A percentile compares a stretch with the other conserved stretches of the same genome.
Conservation (phyloP, 2,888 invertebrate species). For the Latrodectus elegans region DNA sequence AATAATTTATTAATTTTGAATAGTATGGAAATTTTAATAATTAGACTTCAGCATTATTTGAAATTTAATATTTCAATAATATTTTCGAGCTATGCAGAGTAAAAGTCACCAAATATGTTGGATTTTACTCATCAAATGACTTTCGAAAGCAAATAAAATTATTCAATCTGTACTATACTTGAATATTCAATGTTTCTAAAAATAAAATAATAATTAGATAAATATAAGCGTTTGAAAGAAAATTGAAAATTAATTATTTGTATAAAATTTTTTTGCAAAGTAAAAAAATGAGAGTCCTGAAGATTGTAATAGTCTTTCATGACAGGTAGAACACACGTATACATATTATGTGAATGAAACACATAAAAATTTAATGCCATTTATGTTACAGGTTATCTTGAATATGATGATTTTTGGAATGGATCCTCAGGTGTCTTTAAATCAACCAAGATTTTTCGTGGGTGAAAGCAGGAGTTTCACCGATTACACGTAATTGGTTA, state of each 20-base stretch:
- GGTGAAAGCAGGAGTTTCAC: constrained; percentile 2
- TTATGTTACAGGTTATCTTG: constrained; percentile 70
- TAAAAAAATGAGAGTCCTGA: too few relatives aligned
- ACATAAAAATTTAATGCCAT: background rate
- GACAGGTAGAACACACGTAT: too few relatives aligned
- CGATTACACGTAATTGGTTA: background rate
- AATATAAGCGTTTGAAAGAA: too few relatives aligned
- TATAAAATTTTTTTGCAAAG: too few relatives aligned
- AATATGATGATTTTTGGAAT: constrained; percentile 69
- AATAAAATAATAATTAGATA: too few relatives aligned
- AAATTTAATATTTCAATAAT: background rate
- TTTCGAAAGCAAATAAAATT: background rate
- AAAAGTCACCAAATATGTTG: background rate
- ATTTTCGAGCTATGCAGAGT: background rate
- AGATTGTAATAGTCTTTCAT: too few relatives aligned
- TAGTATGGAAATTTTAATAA: background rate
- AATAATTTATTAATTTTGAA: background rate
- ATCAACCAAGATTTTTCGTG: constrained; percentile 48
- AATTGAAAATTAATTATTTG: too few relatives aligned
- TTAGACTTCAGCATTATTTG: background rate
- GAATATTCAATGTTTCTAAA: background rate
- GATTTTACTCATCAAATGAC: background rate
- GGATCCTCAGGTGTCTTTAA: constrained; percentile 57
- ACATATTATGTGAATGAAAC: too few relatives aligned
- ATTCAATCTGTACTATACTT: background rate